Evolutionary conservation across 2,113 vertebrate species (phyloP).

Genomic region (Pseudorhombus dupliciocellatus): DNA sequence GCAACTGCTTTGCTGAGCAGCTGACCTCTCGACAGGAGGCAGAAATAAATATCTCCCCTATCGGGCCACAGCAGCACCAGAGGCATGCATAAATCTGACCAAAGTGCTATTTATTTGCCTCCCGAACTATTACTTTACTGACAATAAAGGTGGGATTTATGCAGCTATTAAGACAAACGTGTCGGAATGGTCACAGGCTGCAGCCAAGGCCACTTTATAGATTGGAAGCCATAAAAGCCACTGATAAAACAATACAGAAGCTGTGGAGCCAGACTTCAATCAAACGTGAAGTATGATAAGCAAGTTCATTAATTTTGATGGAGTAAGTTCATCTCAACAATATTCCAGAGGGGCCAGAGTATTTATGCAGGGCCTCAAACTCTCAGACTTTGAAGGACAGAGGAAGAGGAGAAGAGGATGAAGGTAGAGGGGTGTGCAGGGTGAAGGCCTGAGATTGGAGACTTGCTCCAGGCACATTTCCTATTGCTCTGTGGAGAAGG

Average conservation of each 20-base stretch:
- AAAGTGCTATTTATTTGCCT: conserved; percentile 62
- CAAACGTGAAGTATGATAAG: conserved; percentile 58
- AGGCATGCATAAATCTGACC: conserved; percentile 52
- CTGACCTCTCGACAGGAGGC: conserved; percentile 41
- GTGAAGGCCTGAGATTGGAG: conserved; percentile 41
- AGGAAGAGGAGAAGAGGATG: not conserved
- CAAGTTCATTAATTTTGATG: conserved; percentile 66
- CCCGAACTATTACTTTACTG: conserved; percentile 68
- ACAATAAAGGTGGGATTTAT: conserved; percentile 71
- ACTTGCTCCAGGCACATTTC: conserved; percentile 55
- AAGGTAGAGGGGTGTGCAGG: not conserved
- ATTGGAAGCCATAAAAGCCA: conserved; percentile 60
- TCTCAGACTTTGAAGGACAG: not conserved
- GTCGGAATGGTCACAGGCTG: conserved; percentile 49
- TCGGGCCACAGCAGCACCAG: conserved; percentile 2
- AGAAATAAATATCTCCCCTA: conserved; percentile 39
- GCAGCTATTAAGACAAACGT: conserved; percentile 56
- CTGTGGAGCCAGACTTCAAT: conserved; percentile 48
- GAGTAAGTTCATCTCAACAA: conserved; percentile 53
- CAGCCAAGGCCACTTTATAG: conserved; percentile 52
- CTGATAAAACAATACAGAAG: conserved; percentile 62
- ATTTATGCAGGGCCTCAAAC: conserved; percentile 21
- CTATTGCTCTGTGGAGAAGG: conserved; percentile 50
- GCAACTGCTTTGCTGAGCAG: conserved; percentile 5
- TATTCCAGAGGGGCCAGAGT: not conserved